Base-by-base conservation (phyloP, 2,888 invertebrate genomes). In the Tetanocera ferruginea region DNA sequence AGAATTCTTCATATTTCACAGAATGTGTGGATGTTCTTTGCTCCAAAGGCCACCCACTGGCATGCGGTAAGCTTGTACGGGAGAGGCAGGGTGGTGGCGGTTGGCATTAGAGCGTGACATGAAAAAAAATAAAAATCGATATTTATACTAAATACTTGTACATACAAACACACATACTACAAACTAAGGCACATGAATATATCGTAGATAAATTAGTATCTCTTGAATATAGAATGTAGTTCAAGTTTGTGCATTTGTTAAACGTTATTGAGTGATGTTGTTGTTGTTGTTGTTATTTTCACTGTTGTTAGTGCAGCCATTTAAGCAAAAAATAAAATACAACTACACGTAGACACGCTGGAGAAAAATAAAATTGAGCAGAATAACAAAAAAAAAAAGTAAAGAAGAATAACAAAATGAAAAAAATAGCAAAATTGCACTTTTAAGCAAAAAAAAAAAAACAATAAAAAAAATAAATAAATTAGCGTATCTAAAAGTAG, bases 201-300 rank as follows among this genome's bases (percentile, higher is more conserved):
- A 43, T 43, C 43, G 11, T 43, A 43, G 43, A 60, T 60, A 60
- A 60, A 60, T 60, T 60, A 60, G 67, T 67, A 34, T 67, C 67
- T 67, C 43, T 67, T 67, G 66, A 67, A 34, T 34, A 37, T 11
- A n/a, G 43, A 67, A 67, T 67, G 37, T 67, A 67, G 67, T 67
- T 67, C 67, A 67, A 67, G 67, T 67, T 67, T 67, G 67, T 67
- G 37, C 67, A 67, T 67, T 67, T 67, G 37, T 67, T 28, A 28
- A 60, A 19, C 60, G 60, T 28, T 25, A 14, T 28, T 14, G 28
- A 25, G 19, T 57, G 57, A 11, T 57, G 23, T 57, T 60, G 43
- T 43, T 43, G 43, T 43, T 37, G 37, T 37, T 43, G 43, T 43
- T 43, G 43, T 43, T 43, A 14, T 43, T 28, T 9, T 14, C 28